Conservation (phyloP, 2,113 vertebrate species). For the Thamnaconus septentrionalis region DNA sequence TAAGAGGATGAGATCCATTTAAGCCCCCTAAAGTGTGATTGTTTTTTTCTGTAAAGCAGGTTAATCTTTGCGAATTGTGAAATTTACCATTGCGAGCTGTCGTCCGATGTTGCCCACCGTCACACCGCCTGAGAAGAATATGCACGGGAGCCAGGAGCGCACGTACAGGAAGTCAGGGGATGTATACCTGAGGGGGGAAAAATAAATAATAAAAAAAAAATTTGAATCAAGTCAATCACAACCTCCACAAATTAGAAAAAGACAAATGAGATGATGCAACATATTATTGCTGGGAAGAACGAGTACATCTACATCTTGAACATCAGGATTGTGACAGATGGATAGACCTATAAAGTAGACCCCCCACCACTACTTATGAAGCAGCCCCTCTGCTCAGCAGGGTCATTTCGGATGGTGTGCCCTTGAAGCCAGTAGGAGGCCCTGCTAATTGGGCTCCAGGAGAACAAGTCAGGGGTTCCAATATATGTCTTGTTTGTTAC, state of each 20-base stretch:
- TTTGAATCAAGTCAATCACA: not conserved
- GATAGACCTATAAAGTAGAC: too few relatives aligned
- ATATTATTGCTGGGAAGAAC: too few relatives aligned
- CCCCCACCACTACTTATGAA: too few relatives aligned
- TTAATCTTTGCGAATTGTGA: not conserved
- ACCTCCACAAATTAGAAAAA: not conserved
- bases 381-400: constrained; percentile 12
- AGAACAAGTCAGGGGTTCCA: constrained; percentile 6
- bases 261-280: not conserved
- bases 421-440: constrained; percentile 14
- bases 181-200: constrained; percentile 81
- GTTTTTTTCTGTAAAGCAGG: too few relatives aligned
- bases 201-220: constrained; percentile 6
- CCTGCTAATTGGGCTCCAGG: constrained; percentile 32
- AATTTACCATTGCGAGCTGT: constrained; percentile 92
- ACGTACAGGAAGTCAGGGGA: constrained; percentile 96
- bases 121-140: constrained; percentile 98
- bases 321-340: not conserved
- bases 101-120: constrained; percentile 98
- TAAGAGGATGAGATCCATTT: too few relatives aligned
- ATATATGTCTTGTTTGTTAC: constrained; percentile 11
- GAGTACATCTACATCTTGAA: constrained; percentile 22
- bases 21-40: too few relatives aligned
- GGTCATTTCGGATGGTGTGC: constrained; percentile 29
- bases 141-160: constrained; percentile 97